Conservation (phyloP, 2,888 invertebrate species). For the Pristionchus japonicus region DNA sequence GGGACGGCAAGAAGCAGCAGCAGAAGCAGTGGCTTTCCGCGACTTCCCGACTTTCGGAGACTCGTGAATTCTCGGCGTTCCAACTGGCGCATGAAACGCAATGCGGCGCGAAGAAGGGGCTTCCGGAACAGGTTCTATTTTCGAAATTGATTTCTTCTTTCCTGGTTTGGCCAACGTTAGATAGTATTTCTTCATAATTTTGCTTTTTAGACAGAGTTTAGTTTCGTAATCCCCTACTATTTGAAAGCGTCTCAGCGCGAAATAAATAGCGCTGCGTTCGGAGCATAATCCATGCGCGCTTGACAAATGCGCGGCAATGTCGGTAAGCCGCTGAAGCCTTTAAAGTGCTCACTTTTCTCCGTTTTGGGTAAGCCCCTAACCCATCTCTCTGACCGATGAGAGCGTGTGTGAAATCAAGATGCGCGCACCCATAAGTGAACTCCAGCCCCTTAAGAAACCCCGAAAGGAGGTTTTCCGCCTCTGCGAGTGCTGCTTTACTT, state of each 20-base stretch:
- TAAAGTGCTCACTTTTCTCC: background rate
- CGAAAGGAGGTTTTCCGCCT: background rate
- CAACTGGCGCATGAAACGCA: background rate
- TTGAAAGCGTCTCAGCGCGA: background rate
- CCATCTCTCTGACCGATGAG: too few relatives aligned
- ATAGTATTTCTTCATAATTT: background rate
- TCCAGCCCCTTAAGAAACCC: too few relatives aligned
- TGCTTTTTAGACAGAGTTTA: background rate
- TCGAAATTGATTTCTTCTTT: background rate
- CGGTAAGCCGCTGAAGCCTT: background rate
- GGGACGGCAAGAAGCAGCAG: background rate
- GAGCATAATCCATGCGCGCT: background rate
- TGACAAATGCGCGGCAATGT: background rate
- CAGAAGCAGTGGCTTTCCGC: background rate
- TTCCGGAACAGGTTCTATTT: constrained; percentile 12
- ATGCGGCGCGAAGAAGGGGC: background rate
- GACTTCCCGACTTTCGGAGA: background rate
- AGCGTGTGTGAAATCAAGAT: too few relatives aligned
- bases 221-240: background rate
- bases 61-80: background rate
- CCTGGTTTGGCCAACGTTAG: background rate
- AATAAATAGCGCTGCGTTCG: background rate
- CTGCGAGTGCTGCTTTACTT: background rate
- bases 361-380: constrained; percentile 1
- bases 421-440: too few relatives aligned